These are phyloP conservation scores for Callionymus lyra DNA, from an alignment of 2,113 vertebrate species.

Conservation along the genomic window DNA sequence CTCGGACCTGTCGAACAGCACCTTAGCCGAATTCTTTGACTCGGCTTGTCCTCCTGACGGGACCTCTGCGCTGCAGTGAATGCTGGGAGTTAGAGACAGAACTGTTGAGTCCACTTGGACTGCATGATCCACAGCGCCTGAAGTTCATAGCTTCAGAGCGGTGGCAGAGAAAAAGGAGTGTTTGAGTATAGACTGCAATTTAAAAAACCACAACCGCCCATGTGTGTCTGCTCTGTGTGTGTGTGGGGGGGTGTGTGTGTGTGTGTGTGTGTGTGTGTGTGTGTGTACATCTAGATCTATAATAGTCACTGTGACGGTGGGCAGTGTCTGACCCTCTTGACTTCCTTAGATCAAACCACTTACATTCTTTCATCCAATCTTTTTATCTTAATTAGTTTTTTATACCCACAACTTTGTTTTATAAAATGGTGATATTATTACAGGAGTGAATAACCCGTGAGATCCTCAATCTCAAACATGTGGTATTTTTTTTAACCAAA, in stretches of 20 bases:
- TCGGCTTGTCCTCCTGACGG: constrained; percentile 10
- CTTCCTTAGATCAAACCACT: constrained; percentile 2
- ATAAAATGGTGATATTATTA: too few species aligned
- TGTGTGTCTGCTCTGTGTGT: constrained; percentile 30
- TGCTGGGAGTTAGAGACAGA: constrained; percentile 3
- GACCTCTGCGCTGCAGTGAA: constrained; percentile 4
- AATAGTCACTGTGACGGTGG: constrained; percentile 33
- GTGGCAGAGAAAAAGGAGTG: constrained; percentile 25
- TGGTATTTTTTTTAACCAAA: too few species aligned
- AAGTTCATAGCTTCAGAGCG: background rate
- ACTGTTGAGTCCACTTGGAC: background rate
- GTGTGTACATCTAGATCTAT: constrained; percentile 17
- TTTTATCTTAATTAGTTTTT: too few species aligned
- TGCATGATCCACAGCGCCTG: background rate
- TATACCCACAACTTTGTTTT: too few species aligned
- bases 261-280: constrained; percentile 10
- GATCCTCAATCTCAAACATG: too few species aligned
- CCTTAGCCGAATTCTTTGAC: constrained; percentile 29
- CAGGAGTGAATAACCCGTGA: too few species aligned
- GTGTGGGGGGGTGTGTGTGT: too few species aligned
- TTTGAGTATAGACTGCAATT: constrained; percentile 51
- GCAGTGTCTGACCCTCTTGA: constrained; percentile 22
- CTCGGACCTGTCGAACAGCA: constrained; percentile 43
- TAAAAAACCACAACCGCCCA: constrained; percentile 51
- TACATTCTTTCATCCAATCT: too few species aligned